Conservation (phyloP, 2,888 invertebrate genomes). For the Eristalis intricaria region DNA sequence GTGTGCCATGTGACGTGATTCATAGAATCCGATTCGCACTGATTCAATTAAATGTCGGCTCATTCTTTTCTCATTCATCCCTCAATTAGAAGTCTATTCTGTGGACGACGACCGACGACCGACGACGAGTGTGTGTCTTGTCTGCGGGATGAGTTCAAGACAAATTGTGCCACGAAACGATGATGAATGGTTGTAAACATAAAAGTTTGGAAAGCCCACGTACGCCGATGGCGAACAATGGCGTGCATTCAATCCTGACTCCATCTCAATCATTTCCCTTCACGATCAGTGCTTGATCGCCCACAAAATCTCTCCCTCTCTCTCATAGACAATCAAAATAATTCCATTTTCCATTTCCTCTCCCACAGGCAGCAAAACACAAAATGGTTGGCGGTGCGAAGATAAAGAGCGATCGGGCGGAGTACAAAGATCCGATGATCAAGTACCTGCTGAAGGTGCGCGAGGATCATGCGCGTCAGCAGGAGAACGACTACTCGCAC, state of each 20-base stretch:
- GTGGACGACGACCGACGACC: neutral
- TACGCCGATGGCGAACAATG: too few species aligned
- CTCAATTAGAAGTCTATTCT: constrained; percentile 52
- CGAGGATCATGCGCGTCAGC: constrained; percentile 79
- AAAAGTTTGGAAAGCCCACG: neutral
- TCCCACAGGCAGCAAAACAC: neutral
- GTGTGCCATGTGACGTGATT: constrained; percentile 44
- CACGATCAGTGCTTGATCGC: too few species aligned
- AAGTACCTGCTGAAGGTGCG: constrained; percentile 80
- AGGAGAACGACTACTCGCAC: constrained; percentile 80
- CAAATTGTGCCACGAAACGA: neutral
- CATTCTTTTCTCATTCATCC: constrained; percentile 68
- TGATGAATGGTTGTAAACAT: constrained; percentile 1
- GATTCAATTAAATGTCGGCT: constrained; percentile 68
- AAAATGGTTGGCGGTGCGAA: constrained; percentile 78
- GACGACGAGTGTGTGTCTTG: neutral
- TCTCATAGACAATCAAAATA: neutral
- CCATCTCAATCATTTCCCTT: too few species aligned
- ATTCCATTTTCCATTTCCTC: neutral
- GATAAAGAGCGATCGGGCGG: constrained; percentile 74
- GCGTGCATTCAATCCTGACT: too few species aligned
- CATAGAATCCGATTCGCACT: constrained; percentile 44
- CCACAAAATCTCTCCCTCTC: neutral
- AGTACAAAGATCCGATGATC: constrained; percentile 79
- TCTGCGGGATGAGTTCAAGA: neutral